These are phyloP conservation scores for Dreissena polymorpha DNA, from an alignment of 1,140 invertebrate species.

Conservation along the genomic window DNA sequence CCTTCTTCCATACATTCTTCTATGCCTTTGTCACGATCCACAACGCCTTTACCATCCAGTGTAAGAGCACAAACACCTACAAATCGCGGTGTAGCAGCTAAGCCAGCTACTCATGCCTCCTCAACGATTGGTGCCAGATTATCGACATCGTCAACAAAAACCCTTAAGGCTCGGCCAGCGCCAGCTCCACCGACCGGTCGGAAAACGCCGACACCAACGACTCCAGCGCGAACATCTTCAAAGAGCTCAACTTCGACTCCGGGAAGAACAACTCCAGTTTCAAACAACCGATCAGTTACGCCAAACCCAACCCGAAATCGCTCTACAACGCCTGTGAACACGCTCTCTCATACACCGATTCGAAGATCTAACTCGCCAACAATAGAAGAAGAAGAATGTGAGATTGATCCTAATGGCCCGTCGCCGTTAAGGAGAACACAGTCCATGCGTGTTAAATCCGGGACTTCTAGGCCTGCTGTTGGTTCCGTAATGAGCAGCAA, in stretches of 20 bases:
- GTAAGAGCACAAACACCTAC: conserved; percentile 31
- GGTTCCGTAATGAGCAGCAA: conserved; percentile 31
- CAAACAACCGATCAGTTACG: neutral
- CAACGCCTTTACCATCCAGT: conserved; percentile 53
- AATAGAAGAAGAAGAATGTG: conserved; percentile 34
- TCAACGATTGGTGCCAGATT: conserved; percentile 48
- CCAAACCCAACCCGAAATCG: conserved; percentile 2
- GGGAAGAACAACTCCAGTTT: conserved; percentile 46
- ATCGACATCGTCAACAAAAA: conserved; percentile 16
- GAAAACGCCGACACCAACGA: conserved; percentile 52
- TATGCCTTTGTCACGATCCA: conserved; percentile 57
- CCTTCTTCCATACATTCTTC: conserved; percentile 53
- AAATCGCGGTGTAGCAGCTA: conserved; percentile 17
- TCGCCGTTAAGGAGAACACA: conserved; percentile 65
- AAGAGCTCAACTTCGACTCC: conserved; percentile 49
- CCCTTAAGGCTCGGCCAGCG: conserved; percentile 41
- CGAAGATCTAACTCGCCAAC: conserved; percentile 30
- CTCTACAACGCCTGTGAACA: conserved; percentile 42
- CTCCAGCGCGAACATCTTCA: conserved; percentile 18
- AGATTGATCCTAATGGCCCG: conserved; percentile 40
- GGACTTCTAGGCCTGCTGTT: conserved; percentile 41
- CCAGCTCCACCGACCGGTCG: conserved; percentile 28
- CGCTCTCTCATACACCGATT: conserved; percentile 27
- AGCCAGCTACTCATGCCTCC: conserved; percentile 27
- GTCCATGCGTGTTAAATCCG: conserved; percentile 68